A percentile compares a stretch with the other conserved stretches of the same genome.
Evolutionary conservation across 2,888 invertebrate genomes (phyloP).

Genomic region (Epirrhoe alternata): DNA sequence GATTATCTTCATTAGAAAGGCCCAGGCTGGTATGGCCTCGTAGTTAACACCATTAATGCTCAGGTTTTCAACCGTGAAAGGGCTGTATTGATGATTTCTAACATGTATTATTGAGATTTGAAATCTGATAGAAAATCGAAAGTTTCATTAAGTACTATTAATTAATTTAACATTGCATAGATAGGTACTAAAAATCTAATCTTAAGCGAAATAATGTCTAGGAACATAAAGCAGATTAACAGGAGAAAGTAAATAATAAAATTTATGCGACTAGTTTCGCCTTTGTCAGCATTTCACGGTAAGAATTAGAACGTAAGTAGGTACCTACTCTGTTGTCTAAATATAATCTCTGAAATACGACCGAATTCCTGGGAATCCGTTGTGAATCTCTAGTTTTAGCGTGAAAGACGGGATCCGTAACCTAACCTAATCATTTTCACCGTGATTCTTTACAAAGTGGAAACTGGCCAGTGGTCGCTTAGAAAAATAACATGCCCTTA

Average conservation of each 20-base stretch:
- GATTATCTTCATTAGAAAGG: slow-evolving; percentile 68
- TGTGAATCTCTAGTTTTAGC: slow-evolving; percentile 34
- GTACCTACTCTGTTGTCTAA: slow-evolving; percentile 56
- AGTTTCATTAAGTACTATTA: not conserved
- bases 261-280: slow-evolving; percentile 19
- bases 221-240: not conserved
- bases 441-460: too few relatives aligned
- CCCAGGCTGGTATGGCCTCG: slow-evolving; percentile 60
- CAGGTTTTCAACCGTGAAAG: slow-evolving; percentile 66
- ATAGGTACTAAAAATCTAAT: not conserved
- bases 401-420: not conserved
- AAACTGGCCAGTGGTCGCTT: too few relatives aligned
- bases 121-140: slow-evolving; percentile 43
- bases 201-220: not conserved
- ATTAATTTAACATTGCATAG: not conserved
- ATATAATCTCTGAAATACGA: slow-evolving; percentile 71
- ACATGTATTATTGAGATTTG: slow-evolving; percentile 44
- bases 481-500: too few relatives aligned
- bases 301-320: slow-evolving; percentile 50
- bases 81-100: slow-evolving; percentile 46
- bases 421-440: too few relatives aligned
- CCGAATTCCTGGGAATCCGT: slow-evolving; percentile 62
- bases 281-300: slow-evolving; percentile 58
- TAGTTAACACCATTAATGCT: slow-evolving; percentile 75
- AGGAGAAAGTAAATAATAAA: not conserved